Evolutionary conservation across 2,797 vertebrate genomes (phyloP).

Genomic region (Pseudopleuronectes americanus): DNA sequence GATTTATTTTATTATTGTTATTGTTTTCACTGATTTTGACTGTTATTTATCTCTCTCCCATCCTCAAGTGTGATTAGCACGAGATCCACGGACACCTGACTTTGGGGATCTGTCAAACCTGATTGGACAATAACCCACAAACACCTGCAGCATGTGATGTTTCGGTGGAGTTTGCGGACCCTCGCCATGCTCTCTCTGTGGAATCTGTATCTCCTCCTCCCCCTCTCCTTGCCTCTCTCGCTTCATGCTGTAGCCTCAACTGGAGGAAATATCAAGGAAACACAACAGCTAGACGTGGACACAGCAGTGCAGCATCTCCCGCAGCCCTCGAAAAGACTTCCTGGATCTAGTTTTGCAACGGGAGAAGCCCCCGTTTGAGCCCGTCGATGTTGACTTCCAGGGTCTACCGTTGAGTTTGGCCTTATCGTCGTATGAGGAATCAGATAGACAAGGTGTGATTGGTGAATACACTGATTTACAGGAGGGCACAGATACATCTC

Average conservation of each 20-base stretch:
- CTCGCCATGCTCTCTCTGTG: constrained; percentile 68
- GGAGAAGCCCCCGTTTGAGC: constrained; percentile 27
- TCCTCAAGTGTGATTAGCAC: constrained; percentile 52
- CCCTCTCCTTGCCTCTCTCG: constrained; percentile 55
- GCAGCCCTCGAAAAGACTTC: constrained; percentile 31
- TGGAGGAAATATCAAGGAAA: constrained; percentile 43
- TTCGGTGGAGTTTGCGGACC: constrained; percentile 36
- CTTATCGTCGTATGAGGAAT: constrained; percentile 50
- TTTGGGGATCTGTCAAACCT: constrained; percentile 43
- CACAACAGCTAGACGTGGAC: constrained; percentile 36
- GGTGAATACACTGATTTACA: constrained; percentile 74
- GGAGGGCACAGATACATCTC: constrained; percentile 46
- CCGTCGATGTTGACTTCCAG: constrained; percentile 48
- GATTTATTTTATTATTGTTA: too few species aligned
- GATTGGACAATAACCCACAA: constrained; percentile 38
- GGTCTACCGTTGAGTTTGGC: constrained; percentile 57
- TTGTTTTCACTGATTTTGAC: background rate
- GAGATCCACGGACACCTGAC: constrained; percentile 35
- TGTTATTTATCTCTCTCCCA: constrained; percentile 22
- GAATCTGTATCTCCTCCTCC: constrained; percentile 66
- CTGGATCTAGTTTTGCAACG: constrained; percentile 24
- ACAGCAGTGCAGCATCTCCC: constrained; percentile 14
- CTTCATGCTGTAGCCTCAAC: constrained; percentile 36
- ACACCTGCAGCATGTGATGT: constrained; percentile 65
- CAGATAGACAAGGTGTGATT: constrained; percentile 66